phyloP scores from a whole-genome alignment of 2,888 invertebrate species.

The Eustalomyia histrio region DNA sequence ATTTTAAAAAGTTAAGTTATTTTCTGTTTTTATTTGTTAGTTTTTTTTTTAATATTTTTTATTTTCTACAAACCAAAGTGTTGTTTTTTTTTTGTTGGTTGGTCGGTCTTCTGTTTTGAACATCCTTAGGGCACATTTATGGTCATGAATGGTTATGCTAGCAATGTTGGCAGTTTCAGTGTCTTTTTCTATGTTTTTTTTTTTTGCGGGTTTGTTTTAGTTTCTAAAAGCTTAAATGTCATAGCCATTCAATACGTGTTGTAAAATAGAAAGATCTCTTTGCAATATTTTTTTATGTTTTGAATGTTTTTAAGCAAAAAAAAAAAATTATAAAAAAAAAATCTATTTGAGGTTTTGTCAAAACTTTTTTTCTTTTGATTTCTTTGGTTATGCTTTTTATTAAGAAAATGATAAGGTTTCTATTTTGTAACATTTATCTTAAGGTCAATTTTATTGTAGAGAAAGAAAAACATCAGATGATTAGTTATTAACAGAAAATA shows the following conservation, averaged over 20 bases:
- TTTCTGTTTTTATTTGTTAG: slow-evolving; percentile 43
- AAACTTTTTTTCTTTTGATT: slow-evolving; percentile 13
- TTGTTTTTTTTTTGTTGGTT: slow-evolving; percentile 25
- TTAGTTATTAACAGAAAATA: slow-evolving; percentile 59
- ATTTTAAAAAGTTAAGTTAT: slow-evolving; percentile 26
- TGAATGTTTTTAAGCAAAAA: slow-evolving; percentile 10
- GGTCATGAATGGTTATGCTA: slow-evolving; percentile 65
- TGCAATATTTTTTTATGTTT: slow-evolving; percentile 9
- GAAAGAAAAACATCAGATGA: slow-evolving; percentile 50
- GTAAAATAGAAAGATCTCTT: slow-evolving; percentile 31
- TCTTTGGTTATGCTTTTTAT: slow-evolving; percentile 16
- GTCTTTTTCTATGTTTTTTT: slow-evolving; percentile 32
- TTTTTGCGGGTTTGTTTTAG: slow-evolving; percentile 39
- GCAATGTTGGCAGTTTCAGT: slow-evolving; percentile 36
- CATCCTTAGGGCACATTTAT: slow-evolving; percentile 64
- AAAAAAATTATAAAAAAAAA: too few species aligned
- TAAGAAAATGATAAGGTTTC: slow-evolving; percentile 36
- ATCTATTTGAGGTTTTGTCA: slow-evolving; percentile 55
- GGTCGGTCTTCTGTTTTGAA: slow-evolving; percentile 46
- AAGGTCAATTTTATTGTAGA: slow-evolving; percentile 55
- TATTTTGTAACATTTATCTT: slow-evolving; percentile 48
- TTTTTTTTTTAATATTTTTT: slow-evolving; percentile 20
- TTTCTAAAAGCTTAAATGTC: slow-evolving; percentile 63
- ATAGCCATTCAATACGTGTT: slow-evolving; percentile 65
- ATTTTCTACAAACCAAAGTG: not conserved